Evolutionary conservation across 2,888 invertebrate species (phyloP), one percentile per base, ranked within the genome.

Genomic region (Lamproptera curius): DNA sequence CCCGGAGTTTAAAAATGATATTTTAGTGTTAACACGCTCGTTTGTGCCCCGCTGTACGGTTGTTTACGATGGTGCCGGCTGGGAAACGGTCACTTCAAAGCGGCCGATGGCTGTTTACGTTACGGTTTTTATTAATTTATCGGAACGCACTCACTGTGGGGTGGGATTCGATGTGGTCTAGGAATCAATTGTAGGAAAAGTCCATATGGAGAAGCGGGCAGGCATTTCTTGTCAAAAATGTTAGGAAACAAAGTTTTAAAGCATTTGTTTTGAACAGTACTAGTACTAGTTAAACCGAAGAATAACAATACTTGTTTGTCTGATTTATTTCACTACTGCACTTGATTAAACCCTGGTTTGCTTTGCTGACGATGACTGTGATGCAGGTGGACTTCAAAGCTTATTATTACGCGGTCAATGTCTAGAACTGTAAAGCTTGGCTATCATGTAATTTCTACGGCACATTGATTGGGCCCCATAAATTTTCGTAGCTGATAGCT

Each of bases 1-100:
- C 83, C 57, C 51, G 62, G 57, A 66, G 70, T 76, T 74, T 56
- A 74, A 80, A 78, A 76, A 76, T 72, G 66, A 76, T 81, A 83
- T 80, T 83, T 85, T 77, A 82, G 79, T 83, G 81, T 82, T 80
- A 77, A 83, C 75, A 61, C 63, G 67, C 61, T 60, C 67, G 65
- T 75, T 77, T 69, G 67, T 66, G 64, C 58, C 57, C 56, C 57
- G 67, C 64, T 66, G 64, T 65, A 55, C 50, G 55, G 55, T 57
- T 65, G 61, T 68, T 68, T 67, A 63, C 54, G 59, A 57, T 46
- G 55, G 42, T 49, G 39, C 51, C 42, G 38, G 52, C 6, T 20
- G 31, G 5, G 31, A 11, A 13, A 11, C 31, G 11, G 31, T 20
- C 20, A 20, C 15, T 45, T 39, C 38, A 23, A 40, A 42, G 26